Evolutionary conservation across 2,797 vertebrate genomes (phyloP), one percentile per base, ranked within the genome.

Genomic region (Brachyalestes nurse): DNA sequence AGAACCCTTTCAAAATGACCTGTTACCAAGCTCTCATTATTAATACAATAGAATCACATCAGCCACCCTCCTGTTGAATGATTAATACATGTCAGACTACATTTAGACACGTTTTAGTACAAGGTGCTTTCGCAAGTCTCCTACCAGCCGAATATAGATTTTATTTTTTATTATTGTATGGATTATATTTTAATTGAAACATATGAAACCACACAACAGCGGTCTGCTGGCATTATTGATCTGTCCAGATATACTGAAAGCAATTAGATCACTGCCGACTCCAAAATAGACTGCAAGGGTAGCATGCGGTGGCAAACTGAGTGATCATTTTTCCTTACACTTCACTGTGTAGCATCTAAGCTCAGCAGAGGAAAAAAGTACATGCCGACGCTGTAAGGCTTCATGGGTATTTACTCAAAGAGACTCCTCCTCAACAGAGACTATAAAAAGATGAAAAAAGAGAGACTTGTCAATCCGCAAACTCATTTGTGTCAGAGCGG

Each of bases 361-460:
- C 61, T 79, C 21, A 34, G 57, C 38, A 2, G 40, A 72, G 40
- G 34, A 79, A 42, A 77, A 57, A 25, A 19, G 66, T 53, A 34
- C 25, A 38, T 8, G 38, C 10, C 19, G 55, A 60, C 34, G 14
- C 65, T 69, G 23, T 61, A 53, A 77, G 51, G 55, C 58, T 79
- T 75, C 73, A 80, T 75, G 79, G 49, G 16, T 74, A 81, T 79
- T 73, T 81, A 69, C 67, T 84, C 58, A 83, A 76, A 83, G 47
- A 86, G 57, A 69, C 71, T 83, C 64, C 72, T 82, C 77, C 70
- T 86, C 78, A 81, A 73, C 58, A 81, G 65, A 85, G 79, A 77
- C 86, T 83, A 82, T 83, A 82, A 87, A 87, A 87, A 82, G 77
- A 79, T 80, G 38, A 73, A 79, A 80, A 61, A 69, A 80, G 83